Conservation (phyloP, 2,113 vertebrate species). For the Aleadryas rufinucha region DNA sequence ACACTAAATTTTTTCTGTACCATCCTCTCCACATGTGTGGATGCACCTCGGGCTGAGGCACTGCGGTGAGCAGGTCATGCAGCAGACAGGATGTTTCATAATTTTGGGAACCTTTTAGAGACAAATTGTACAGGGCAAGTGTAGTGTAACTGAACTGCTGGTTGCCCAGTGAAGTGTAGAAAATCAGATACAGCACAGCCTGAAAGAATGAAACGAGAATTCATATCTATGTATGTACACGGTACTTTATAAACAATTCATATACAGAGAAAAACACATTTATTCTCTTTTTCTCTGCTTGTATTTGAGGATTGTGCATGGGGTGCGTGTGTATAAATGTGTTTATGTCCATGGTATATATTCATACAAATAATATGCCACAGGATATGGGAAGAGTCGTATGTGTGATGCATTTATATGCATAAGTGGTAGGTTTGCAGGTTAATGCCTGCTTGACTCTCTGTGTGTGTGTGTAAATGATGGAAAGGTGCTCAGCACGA, state of each 20-base stretch:
- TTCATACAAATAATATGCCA: conserved; percentile 33
- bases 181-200: conserved; percentile 87
- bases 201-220: conserved; percentile 73
- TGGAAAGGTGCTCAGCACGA: conserved; percentile 22
- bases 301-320: not conserved
- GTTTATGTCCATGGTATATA: not conserved
- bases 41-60: conserved; percentile 64
- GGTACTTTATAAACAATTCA: conserved; percentile 67
- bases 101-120: conserved; percentile 87
- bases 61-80: conserved; percentile 76
- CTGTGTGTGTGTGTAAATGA: conserved; percentile 9
- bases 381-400: not conserved
- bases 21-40: conserved; percentile 49
- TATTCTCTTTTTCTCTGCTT: conserved; percentile 46
- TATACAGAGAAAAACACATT: conserved; percentile 59
- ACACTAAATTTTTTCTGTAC: not conserved
- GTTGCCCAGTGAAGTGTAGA: conserved; percentile 87
- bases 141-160: conserved; percentile 87
- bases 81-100: conserved; percentile 85
- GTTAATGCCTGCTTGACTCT: conserved; percentile 52
- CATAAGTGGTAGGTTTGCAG: conserved; percentile 49
- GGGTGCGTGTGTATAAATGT: not conserved
- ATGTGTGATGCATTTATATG: conserved; percentile 47
- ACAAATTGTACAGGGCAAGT: conserved; percentile 87
- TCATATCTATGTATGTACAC: conserved; percentile 62